Percentiles rank a stretch among this genome's conserved stretches.
Conservation (phyloP, 2,113 vertebrate species). For the Ranitomeya variabilis region DNA sequence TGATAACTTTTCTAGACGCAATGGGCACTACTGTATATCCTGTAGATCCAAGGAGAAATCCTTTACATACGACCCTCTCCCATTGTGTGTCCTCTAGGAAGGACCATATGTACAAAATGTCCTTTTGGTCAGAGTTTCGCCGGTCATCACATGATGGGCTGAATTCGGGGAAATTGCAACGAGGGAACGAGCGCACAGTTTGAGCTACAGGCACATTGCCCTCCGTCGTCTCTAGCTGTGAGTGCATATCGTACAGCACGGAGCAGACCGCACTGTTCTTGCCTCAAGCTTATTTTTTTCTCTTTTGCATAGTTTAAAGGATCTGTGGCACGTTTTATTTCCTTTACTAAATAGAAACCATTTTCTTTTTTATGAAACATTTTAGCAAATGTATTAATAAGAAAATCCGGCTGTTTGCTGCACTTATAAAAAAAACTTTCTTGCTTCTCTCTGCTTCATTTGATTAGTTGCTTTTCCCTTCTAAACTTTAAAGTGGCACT, state of each 20-base stretch:
- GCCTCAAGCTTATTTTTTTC: slow-evolving; percentile 10
- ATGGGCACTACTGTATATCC: not conserved
- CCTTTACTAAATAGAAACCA: not conserved
- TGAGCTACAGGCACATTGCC: slow-evolving; percentile 29
- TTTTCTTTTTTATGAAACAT: not conserved
- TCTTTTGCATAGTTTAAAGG: slow-evolving; percentile 30
- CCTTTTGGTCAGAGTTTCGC: not conserved
- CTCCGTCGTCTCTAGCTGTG: not conserved
- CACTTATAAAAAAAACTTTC: not conserved
- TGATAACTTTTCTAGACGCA: not conserved
- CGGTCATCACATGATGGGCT: slow-evolving; percentile 16
- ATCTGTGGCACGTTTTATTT: not conserved
- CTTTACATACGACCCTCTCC: too few relatives aligned
- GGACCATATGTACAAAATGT: not conserved
- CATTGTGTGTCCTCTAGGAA: not conserved
- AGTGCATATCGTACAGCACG: slow-evolving; percentile 5
- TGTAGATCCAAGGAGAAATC: not conserved
- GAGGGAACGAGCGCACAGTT: slow-evolving; percentile 1
- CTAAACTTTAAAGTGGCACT: not conserved
- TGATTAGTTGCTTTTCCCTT: not conserved
- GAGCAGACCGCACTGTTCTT: slow-evolving; percentile 32
- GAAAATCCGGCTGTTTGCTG: not conserved
- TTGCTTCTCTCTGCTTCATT: not conserved
- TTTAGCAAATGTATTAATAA: not conserved
- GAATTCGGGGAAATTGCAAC: slow-evolving; percentile 11